Percentiles rank a stretch among this genome's conserved stretches.
Conservation (phyloP, 2,888 invertebrate species). For the Drosophila affinis region DNA sequence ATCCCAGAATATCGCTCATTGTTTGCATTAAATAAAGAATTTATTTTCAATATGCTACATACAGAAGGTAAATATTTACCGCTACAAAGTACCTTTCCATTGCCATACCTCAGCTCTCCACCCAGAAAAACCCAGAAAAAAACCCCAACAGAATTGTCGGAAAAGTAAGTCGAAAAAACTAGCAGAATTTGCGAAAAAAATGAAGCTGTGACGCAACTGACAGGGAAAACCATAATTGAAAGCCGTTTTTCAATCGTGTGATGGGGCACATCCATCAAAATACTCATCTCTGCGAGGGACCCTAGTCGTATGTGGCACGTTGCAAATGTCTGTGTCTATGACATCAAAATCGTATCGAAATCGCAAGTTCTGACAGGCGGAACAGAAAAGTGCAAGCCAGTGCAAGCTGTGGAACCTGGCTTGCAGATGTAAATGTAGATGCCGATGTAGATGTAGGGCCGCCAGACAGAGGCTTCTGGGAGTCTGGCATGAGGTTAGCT, state of each 20-base stretch:
- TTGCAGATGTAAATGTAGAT: too few species aligned
- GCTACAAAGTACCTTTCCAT: too few species aligned
- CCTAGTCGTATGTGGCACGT: conserved; percentile 5
- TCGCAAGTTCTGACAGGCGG: conserved; percentile 5
- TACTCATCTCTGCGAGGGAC: neutral
- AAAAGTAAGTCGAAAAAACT: neutral
- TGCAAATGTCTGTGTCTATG: conserved; percentile 4
- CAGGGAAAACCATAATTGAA: neutral
- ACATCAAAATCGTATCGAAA: conserved; percentile 3
- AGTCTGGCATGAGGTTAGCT: too few species aligned
- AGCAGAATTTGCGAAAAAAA: neutral
- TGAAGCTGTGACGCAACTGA: neutral
- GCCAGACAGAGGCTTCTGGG: too few species aligned
- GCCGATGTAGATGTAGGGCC: too few species aligned
- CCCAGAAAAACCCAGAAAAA: too few species aligned
- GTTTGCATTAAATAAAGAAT: neutral
- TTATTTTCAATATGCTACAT: neutral
- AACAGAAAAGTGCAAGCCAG: neutral
- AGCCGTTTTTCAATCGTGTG: neutral
- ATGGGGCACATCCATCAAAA: conserved; percentile 1
- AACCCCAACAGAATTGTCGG: too few species aligned
- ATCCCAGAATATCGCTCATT: conserved; percentile 16
- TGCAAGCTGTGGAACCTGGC: too few species aligned
- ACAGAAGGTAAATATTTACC: too few species aligned
- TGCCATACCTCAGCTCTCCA: too few species aligned